phyloP scores from a whole-genome alignment of 2,888 invertebrate genomes.

The Eupithecia abbreviata region DNA sequence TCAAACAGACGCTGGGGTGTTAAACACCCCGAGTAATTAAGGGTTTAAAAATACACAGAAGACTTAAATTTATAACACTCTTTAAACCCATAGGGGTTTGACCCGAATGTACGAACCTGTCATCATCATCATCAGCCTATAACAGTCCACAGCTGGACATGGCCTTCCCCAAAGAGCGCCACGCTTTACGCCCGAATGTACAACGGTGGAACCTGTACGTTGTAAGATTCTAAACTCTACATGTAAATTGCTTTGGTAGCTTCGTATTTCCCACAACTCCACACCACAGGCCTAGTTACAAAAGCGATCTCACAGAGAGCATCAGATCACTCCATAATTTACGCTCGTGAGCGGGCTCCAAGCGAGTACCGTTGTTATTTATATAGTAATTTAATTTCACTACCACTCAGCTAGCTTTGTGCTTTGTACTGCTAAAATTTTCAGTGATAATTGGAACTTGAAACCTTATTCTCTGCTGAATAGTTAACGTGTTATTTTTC shows the following conservation, averaged over 20 bases:
- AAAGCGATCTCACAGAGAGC: constrained; percentile 41
- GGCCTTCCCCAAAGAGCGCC: too few species aligned
- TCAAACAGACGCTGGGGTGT: too few species aligned
- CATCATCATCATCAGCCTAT: too few species aligned
- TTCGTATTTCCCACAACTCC: not conserved
- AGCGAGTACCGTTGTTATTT: constrained; percentile 53
- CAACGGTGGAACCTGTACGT: too few species aligned
- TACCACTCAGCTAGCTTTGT: constrained; percentile 45
- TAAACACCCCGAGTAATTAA: too few species aligned
- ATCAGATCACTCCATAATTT: constrained; percentile 46
- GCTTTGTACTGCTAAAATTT: constrained; percentile 41
- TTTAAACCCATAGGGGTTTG: too few species aligned
- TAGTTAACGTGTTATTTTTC: constrained; percentile 3
- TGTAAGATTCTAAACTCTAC: not conserved
- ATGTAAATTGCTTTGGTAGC: not conserved
- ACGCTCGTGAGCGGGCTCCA: constrained; percentile 40
- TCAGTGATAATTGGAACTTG: constrained; percentile 34
- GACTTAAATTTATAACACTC: too few species aligned
- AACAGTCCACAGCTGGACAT: too few species aligned
- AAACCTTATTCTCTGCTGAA: constrained; percentile 15
- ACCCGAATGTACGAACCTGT: too few species aligned
- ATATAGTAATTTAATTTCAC: constrained; percentile 62
- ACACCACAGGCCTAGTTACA: constrained; percentile 25
- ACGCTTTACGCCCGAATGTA: too few species aligned
- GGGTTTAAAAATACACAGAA: too few species aligned